Percentiles rank a stretch among this genome's conserved stretches.
phyloP scores from a whole-genome alignment of 1,140 invertebrate genomes.

The Ridgeia piscesae region DNA sequence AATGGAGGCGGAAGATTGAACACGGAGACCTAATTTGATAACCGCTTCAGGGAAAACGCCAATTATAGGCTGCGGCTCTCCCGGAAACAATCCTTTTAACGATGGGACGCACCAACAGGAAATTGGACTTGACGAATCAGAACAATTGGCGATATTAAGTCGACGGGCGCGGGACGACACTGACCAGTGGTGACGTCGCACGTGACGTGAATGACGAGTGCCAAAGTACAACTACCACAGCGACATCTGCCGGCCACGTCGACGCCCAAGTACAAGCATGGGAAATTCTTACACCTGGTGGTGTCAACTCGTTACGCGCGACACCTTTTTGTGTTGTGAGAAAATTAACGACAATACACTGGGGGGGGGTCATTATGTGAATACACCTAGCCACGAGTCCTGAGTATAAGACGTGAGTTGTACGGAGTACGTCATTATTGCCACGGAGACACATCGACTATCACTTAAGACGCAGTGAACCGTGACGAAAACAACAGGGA shows the following conservation, averaged over 20 bases:
- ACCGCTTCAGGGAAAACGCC: not conserved
- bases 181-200: not conserved
- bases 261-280: not conserved
- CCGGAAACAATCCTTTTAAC: not conserved
- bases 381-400: not conserved
- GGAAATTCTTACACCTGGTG: not conserved
- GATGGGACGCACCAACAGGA: not conserved
- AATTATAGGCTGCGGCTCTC: not conserved
- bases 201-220: not conserved
- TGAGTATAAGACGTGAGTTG: not conserved
- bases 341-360: not conserved
- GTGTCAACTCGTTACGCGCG: not conserved
- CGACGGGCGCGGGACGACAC: not conserved
- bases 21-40: not conserved
- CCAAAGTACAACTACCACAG: not conserved
- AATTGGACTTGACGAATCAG: not conserved
- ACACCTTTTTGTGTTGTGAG: not conserved
- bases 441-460: not conserved
- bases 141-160: not conserved
- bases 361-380: not conserved
- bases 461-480: not conserved
- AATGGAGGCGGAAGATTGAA: not conserved
- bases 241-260: not conserved
- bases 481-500: not conserved
- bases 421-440: not conserved